phyloP scores from a whole-genome alignment of 2,797 vertebrate genomes.

The Chaunax sp. region DNA sequence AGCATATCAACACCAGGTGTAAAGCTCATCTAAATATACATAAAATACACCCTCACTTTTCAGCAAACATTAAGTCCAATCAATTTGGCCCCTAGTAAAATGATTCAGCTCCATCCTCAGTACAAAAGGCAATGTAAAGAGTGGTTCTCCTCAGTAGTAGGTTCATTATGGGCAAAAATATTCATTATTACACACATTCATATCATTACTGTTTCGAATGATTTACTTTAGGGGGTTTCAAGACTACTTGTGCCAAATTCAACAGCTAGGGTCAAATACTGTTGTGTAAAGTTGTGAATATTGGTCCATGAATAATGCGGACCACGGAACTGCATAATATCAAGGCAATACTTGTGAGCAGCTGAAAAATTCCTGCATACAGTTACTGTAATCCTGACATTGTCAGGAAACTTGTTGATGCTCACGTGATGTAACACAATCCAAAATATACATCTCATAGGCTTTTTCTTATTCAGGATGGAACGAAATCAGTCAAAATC shows the following conservation, averaged over 20 bases:
- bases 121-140: slow-evolving; percentile 55
- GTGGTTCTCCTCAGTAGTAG: slow-evolving; percentile 63
- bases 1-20: slow-evolving; percentile 39
- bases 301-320: slow-evolving; percentile 54
- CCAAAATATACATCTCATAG: slow-evolving; percentile 36
- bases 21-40: slow-evolving; percentile 26
- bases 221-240: slow-evolving; percentile 21
- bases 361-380: slow-evolving; percentile 48
- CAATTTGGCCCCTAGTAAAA: slow-evolving; percentile 33
- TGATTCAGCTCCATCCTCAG: slow-evolving; percentile 31
- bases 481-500: slow-evolving; percentile 76
- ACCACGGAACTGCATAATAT: slow-evolving; percentile 61
- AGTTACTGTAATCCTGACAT: slow-evolving; percentile 48
- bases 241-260: slow-evolving; percentile 51
- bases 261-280: slow-evolving; percentile 66
- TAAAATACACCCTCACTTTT: slow-evolving; percentile 43
- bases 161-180: slow-evolving; percentile 47
- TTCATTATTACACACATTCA: slow-evolving; percentile 69
- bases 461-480: slow-evolving; percentile 53
- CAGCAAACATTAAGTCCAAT: slow-evolving; percentile 40
- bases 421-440: slow-evolving; percentile 42
- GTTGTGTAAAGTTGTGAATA: slow-evolving; percentile 53
- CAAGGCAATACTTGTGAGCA: slow-evolving; percentile 74
- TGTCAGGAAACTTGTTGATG: slow-evolving; percentile 37
- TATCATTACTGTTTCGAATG: slow-evolving; percentile 47